phyloP scores from a whole-genome alignment of 1,140 invertebrate genomes.

The Dreissena polymorpha region DNA sequence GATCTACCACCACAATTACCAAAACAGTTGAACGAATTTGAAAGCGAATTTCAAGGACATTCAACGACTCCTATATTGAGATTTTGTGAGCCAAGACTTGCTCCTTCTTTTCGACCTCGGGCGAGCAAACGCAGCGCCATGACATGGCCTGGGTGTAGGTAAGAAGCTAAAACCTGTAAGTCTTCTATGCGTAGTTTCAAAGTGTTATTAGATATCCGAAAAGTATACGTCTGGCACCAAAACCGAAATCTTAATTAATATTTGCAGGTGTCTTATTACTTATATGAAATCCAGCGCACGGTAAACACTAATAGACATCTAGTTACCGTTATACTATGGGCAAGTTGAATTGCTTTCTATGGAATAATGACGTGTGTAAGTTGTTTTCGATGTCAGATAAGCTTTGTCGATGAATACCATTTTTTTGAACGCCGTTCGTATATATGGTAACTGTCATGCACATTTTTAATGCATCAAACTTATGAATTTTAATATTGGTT shows the following conservation, averaged over 20 bases:
- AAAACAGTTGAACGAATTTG: too few relatives aligned
- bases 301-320: not conserved
- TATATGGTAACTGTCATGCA: too few relatives aligned
- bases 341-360: not conserved
- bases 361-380: too few relatives aligned
- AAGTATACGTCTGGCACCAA: not conserved
- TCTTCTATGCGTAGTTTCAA: not conserved
- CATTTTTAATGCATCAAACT: too few relatives aligned
- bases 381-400: too few relatives aligned
- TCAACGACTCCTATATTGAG: not conserved
- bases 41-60: not conserved
- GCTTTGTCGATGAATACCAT: too few relatives aligned
- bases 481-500: too few relatives aligned
- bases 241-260: not conserved
- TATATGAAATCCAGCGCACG: not conserved
- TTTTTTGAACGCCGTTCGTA: too few relatives aligned
- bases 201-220: not conserved
- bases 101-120: conserved; percentile 1
- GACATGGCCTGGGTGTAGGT: conserved; percentile 25
- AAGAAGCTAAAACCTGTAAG: not conserved
- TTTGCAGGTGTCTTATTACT: not conserved
- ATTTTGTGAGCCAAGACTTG: conserved; percentile 9
- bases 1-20: too few relatives aligned
- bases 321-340: not conserved
- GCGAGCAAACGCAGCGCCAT: conserved; percentile 8